These are phyloP conservation scores for Pissodes strobi DNA, from an alignment of 1,140 invertebrate species.

Conservation along the genomic window DNA sequence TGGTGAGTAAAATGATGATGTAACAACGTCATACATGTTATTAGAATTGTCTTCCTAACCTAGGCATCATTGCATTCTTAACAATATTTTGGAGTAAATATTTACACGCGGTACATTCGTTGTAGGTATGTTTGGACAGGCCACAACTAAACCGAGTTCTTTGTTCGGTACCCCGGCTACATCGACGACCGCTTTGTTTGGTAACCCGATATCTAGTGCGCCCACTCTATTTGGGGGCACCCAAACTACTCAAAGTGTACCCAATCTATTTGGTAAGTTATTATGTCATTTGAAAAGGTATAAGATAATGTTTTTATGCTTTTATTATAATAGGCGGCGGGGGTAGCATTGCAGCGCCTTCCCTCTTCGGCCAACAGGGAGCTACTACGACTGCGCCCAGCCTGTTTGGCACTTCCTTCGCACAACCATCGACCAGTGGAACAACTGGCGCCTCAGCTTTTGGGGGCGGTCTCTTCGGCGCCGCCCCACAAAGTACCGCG, in stretches of 20 bases:
- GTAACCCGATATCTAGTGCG: conserved; percentile 39
- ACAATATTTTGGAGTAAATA: no score
- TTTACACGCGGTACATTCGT: no score
- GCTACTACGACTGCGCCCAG: conserved; percentile 47
- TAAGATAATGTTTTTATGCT: background rate
- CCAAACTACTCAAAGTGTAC: conserved; percentile 50
- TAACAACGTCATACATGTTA: no score
- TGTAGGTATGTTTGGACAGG: conserved; percentile 54
- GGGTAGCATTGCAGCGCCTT: background rate
- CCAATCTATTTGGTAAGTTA: conserved; percentile 41
- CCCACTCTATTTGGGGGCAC: conserved; percentile 41
- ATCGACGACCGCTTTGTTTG: conserved; percentile 44
- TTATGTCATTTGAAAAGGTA: no score
- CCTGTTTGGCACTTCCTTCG: conserved; percentile 49
- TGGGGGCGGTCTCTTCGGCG: conserved; percentile 40
- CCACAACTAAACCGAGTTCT: conserved; percentile 43
- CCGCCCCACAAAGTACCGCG: conserved; percentile 30
- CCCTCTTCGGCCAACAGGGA: conserved; percentile 39
- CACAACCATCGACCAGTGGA: conserved; percentile 32
- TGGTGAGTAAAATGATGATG: no score
- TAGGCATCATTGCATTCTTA: no score
- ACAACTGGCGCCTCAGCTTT: conserved; percentile 33
- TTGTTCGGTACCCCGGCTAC: conserved; percentile 55
- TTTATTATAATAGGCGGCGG: conserved; percentile 6
- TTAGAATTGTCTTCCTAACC: no score